Percentiles rank a stretch among this genome's conserved stretches.
These are phyloP conservation scores for Neelides folsomi DNA, from an alignment of 2,888 invertebrate species.

Conservation along the genomic window DNA sequence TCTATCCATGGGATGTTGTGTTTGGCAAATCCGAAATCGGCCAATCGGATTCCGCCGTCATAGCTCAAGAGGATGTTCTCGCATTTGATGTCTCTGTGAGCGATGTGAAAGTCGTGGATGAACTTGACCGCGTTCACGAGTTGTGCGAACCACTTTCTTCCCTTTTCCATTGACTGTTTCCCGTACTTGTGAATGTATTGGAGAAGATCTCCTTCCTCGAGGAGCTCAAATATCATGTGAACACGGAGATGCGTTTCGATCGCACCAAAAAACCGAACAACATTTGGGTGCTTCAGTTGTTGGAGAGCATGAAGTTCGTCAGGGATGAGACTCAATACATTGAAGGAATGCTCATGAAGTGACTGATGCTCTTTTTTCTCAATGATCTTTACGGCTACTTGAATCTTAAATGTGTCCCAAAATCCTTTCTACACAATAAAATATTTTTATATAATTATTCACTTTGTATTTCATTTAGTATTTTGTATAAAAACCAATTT, in stretches of 20 bases:
- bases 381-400: conserved; percentile 13
- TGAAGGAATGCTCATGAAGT: too few relatives aligned
- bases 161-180: background rate
- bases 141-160: conserved; percentile 12
- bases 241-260: conserved; percentile 9
- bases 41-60: conserved; percentile 3
- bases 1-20: conserved; percentile 9
- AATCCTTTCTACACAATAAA: conserved; percentile 6
- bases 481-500: too few relatives aligned
- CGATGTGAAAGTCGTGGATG: conserved; percentile 8
- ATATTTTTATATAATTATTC: too few relatives aligned
- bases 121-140: conserved; percentile 9
- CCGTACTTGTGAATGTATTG: conserved; percentile 5
- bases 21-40: conserved; percentile 13
- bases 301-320: conserved; percentile 9
- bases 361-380: conserved; percentile 1
- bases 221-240: conserved; percentile 8
- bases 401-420: conserved; percentile 7
- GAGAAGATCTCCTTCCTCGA: conserved; percentile 9
- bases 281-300: conserved; percentile 11
- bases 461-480: too few relatives aligned
- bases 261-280: conserved; percentile 9
- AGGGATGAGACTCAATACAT: background rate
- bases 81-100: conserved; percentile 15
- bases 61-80: conserved; percentile 13